Base-by-base conservation (phyloP, 2,797 vertebrate species). In the Pelodytes ibericus region DNA sequence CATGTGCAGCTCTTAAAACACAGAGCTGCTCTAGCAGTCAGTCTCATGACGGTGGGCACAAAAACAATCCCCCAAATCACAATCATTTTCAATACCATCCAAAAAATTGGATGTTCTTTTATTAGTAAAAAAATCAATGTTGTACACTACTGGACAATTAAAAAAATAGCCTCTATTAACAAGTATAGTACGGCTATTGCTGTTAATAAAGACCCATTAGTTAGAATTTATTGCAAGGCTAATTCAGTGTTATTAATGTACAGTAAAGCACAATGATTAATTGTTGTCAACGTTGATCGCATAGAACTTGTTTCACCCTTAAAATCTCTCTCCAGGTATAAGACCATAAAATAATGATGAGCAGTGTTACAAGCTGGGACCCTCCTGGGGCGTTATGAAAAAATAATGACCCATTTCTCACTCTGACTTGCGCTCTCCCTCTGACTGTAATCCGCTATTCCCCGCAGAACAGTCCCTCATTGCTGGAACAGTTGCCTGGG, bases 281-380 rank as follows among this genome's bases (percentile, higher is more conserved):
- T 53, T 8, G 20, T 22, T 24, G 49, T n/a, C n/a, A 7, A 11
- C 22, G n/a, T 53, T 24, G 24, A 24, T 24, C 4, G 49, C 4
- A 24, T 53, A 16, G 7, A 39, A 39, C 15, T 22, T 53, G 6
- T 8, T 11, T 13, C 41, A 10, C 41, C 41, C 9, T 44, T 44
- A 13, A 53, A 53, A 53, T 53, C 20, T 22, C 49, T 7, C 15
- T 66, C 16, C 18, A 47, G 27, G 27, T 67, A 20, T 18, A 67
- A 67, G 27, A 29, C 63, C 33, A 66, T 44, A 24, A 29, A 41
- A 58, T 58, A 58, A 58, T 73, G 62, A 65, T 58, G 31, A 26
- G 29, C 10, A 36, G n/a, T 9, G 47, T 18, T 26, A 70, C 22
- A 29, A 31, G 27, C 11, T 18, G 26, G 47, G 18, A 20, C 2